Percentiles rank a stretch among this genome's conserved stretches.
These are phyloP conservation scores for Tetrapedia diversipes DNA, from an alignment of 2,888 invertebrate genomes.

Conservation along the genomic window DNA sequence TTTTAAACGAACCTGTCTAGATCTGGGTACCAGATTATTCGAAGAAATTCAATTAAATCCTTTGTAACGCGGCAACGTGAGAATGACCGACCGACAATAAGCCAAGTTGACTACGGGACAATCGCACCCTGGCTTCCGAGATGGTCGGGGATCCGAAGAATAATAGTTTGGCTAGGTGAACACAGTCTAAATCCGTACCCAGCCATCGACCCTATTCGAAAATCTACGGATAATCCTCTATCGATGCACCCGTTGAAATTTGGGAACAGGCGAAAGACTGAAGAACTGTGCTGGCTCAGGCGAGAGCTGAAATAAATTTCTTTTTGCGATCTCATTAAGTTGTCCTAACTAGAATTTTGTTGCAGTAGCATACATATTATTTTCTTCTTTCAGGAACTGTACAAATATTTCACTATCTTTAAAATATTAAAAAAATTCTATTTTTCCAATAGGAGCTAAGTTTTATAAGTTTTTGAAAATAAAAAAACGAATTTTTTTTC, in stretches of 20 bases:
- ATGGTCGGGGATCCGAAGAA: constrained; percentile 14
- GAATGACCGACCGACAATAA: constrained; percentile 28
- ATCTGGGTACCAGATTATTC: constrained; percentile 19
- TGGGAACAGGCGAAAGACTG: background rate
- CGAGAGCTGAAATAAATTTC: no score
- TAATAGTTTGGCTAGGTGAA: constrained; percentile 49
- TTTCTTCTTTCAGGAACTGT: no score
- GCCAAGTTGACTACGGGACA: constrained; percentile 21
- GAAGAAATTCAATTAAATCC: constrained; percentile 27
- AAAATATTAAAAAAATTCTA: no score
- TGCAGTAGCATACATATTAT: no score
- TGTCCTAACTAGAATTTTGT: no score
- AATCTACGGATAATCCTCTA: background rate
- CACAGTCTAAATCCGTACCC: constrained; percentile 49
- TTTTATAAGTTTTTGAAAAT: no score
- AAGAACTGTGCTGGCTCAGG: no score
- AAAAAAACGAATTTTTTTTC: no score
- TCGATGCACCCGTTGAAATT: background rate
- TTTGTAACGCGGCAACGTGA: constrained; percentile 7
- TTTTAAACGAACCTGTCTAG: constrained; percentile 12
- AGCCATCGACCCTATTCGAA: constrained; percentile 52
- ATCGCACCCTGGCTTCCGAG: constrained; percentile 34
- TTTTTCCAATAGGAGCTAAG: no score
- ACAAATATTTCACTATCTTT: no score
- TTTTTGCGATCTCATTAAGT: no score